Evolutionary conservation across 2,888 invertebrate species (phyloP).

Genomic region (Epinotia bilunana): DNA sequence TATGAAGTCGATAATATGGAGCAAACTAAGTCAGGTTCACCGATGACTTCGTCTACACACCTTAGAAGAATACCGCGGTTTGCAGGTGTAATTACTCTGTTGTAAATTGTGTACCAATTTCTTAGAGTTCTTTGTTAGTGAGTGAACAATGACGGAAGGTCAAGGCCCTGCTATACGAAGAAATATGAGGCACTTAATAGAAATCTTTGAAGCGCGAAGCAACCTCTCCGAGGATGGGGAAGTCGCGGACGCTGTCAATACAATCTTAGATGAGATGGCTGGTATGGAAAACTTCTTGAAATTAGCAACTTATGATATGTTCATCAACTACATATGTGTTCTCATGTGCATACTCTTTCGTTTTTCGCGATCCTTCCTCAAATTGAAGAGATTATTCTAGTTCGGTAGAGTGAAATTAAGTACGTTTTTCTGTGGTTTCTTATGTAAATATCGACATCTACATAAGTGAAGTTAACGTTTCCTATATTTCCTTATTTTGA

Average conservation of each 20-base stretch:
- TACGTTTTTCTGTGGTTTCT: not conserved
- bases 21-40: slow-evolving; percentile 35
- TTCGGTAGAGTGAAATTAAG: too few species aligned
- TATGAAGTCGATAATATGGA: slow-evolving; percentile 62
- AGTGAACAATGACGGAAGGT: slow-evolving; percentile 58
- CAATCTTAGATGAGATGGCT: slow-evolving; percentile 42
- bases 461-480: not conserved
- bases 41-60: slow-evolving; percentile 13
- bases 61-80: not conserved
- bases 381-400: not conserved
- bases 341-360: too few species aligned
- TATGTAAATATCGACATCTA: not conserved
- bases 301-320: not conserved
- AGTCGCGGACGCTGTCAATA: slow-evolving; percentile 53
- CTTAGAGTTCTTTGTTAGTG: slow-evolving; percentile 36
- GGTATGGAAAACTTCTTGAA: slow-evolving; percentile 22
- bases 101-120: slow-evolving; percentile 15
- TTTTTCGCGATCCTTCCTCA: not conserved
- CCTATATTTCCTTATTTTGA: not conserved
- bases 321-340: too few species aligned
- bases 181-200: slow-evolving; percentile 70
- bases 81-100: slow-evolving; percentile 1
- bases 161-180: slow-evolving; percentile 57
- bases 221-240: slow-evolving; percentile 57
- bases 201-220: slow-evolving; percentile 71